Base-by-base conservation (phyloP, 2,888 invertebrate genomes). In the Octonoba sinensis region DNA sequence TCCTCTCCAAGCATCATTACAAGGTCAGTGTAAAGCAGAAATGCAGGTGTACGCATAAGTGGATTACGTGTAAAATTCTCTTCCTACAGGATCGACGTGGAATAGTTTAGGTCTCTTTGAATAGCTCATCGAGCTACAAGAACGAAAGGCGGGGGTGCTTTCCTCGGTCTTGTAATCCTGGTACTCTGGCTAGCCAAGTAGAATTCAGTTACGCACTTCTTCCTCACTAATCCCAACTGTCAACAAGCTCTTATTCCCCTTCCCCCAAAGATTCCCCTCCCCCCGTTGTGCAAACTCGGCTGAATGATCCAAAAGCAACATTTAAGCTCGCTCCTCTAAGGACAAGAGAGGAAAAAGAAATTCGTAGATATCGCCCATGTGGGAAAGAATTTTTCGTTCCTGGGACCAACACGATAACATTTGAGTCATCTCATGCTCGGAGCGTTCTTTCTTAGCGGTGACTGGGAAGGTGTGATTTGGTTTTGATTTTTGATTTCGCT, bases 211-310 rank as follows among this genome's bases (percentile, higher is more conserved):
- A 67, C 59, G 79, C 73, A 67, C 73, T 67, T 81, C 79, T 81
- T 81, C 67, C 65, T 72, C 59, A 54, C 73, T 81, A 81, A 81
- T 81, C 79, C 79, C 73, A 54, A 73, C 73, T 81, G 79, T 81
- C 79, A 81, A 81, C 79, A 81, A 69, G 73, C 79, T 81, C 73
- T 79, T 79, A 46, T 46, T 27, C 44, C 62, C 54, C 71, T 16
- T 18, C 59, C 66, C 64, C 51, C 16, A 8, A 4, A 12, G 27
- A 8, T 24, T 16, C 46, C 44, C 65, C 18, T 13, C 54, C 44
- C 51, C 59, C 60, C 24, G 59, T 72, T 46, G 47, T 51, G 62
- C 67, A 67, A 66, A 62, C 67, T 36, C 59, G 60, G 60, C 78
- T 67, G 66, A 67, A 66, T 66, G 78, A 81, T 81, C 79, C 66